Evolutionary conservation across 2,113 vertebrate genomes (phyloP).

Genomic region (Lathamus discolor): DNA sequence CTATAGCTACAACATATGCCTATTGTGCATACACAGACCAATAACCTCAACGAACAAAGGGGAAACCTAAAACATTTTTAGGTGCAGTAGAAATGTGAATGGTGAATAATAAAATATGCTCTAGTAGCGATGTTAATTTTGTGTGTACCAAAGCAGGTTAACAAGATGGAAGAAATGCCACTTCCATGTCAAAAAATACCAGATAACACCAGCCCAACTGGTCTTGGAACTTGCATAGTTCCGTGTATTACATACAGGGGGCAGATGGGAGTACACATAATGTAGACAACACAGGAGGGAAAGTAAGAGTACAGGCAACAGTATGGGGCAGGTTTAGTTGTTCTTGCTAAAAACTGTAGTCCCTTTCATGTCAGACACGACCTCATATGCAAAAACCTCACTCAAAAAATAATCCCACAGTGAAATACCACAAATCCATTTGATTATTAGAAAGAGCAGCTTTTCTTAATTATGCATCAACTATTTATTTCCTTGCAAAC

Average conservation of each 20-base stretch:
- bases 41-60: background rate
- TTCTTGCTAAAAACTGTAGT: background rate
- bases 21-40: background rate
- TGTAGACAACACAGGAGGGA: background rate
- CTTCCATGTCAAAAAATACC: background rate
- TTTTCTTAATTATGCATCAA: background rate
- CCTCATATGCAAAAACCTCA: background rate
- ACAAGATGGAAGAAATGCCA: background rate
- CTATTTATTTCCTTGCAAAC: background rate
- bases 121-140: background rate
- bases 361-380: background rate
- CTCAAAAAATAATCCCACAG: background rate
- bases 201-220: background rate
- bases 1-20: background rate
- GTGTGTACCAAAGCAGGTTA: background rate
- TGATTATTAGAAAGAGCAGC: background rate
- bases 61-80: background rate
- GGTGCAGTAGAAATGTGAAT: background rate
- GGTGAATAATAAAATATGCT: background rate
- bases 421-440: background rate
- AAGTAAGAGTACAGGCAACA: background rate
- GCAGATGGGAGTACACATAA: background rate
- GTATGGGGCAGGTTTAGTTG: background rate
- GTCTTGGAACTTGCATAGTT: background rate
- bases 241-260: background rate